A percentile compares a stretch with the other conserved stretches of the same genome.
Conservation (phyloP, 2,888 invertebrate species). For the Biston betularia region DNA sequence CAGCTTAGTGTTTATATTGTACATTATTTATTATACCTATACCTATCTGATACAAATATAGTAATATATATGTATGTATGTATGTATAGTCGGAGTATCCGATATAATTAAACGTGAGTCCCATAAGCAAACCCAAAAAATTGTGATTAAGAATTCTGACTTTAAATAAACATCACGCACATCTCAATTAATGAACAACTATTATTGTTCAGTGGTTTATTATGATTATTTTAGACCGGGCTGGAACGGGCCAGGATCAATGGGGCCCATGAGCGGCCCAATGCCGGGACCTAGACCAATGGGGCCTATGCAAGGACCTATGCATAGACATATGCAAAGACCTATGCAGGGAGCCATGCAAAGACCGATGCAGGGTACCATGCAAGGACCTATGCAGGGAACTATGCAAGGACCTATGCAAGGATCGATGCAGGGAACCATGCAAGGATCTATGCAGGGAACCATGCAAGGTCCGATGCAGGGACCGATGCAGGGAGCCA, state of each 20-base stretch:
- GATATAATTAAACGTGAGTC: no score
- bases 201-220: background rate
- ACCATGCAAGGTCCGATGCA: conserved; percentile 3
- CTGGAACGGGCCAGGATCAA: conserved; percentile 19
- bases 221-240: conserved; percentile 5
- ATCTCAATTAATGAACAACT: no score
- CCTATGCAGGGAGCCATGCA: conserved; percentile 9
- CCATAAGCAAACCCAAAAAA: no score
- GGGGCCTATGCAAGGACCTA: conserved; percentile 21
- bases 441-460: conserved; percentile 14
- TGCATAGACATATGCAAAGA: conserved; percentile 1
- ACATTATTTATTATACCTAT: no score
- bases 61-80: no score
- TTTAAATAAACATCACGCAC: no score
- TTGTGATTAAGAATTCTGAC: no score
- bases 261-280: conserved; percentile 18
- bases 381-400: conserved; percentile 7
- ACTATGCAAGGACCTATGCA: conserved; percentile 7
- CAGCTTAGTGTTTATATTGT: no score
- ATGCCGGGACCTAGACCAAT: conserved; percentile 32
- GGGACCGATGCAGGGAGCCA: conserved; percentile 12
- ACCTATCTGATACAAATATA: no score
- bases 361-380: conserved; percentile 19
- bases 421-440: conserved; percentile 10
- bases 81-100: no score